Base-by-base conservation (phyloP, 2,888 invertebrate species). In the Xanthia icteritia region DNA sequence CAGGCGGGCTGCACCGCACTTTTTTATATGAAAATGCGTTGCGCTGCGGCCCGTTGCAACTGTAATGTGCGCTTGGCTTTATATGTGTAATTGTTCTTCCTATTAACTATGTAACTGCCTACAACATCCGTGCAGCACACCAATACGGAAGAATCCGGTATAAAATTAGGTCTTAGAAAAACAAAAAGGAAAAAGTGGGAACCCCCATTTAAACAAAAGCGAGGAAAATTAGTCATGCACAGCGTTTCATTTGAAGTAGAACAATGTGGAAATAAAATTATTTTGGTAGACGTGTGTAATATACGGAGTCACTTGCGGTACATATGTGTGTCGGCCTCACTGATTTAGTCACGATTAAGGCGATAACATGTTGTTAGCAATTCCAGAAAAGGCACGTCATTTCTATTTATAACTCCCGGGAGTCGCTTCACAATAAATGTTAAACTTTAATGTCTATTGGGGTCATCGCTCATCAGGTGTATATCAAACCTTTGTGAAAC, bases 301-400 rank as follows among this genome's bases (percentile, higher is more conserved):
- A 39, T 45, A 45, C 60, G 15, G 36, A 56, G 64, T 73, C 58
- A 71, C 36, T 71, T 61, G 73, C 63, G 45, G 72, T 69, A 65
- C 36, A 17, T 45, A 27, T 31, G 11, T 56, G 36, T 42, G 31
- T 31, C 79, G 45, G 54, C 82, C 75, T 81, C 78, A 77, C 88
- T 73, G 89, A 88, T 87, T 87, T 86, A 87, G 81, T 39, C 81
- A 63, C 73, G 83, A 86, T 90, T 86, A 88, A 81, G 76, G 61
- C 61, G 76, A 84, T 87, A 84, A 86, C 60, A 42, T 56, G 74
- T 79, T 76, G 85, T 76, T 65, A 63, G 58, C 68, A 63, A 88
- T 89, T 88, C 86, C 87, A 86, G 83, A 73, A 71, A 76, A 77
- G 60, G 45, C 69, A 80, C 82, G 84, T 90, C 90, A 91, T 81